Evolutionary conservation across 2,888 invertebrate species (phyloP).

Genomic region (Phengaris arion): DNA sequence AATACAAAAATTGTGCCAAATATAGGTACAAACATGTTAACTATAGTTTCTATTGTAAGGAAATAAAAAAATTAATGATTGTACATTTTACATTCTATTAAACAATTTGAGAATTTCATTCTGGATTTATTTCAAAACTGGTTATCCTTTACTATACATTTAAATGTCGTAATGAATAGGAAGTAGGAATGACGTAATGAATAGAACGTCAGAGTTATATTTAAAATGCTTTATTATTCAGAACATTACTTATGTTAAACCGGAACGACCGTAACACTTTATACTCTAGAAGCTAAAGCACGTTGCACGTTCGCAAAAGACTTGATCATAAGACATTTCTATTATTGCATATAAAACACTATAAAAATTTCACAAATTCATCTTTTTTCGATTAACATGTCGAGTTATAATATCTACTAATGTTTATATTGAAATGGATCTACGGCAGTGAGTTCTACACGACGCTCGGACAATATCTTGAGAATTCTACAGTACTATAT

Average conservation of each 20-base stretch:
- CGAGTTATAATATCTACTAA: conserved; percentile 35
- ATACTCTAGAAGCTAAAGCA: conserved; percentile 58
- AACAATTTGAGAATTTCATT: conserved; percentile 10
- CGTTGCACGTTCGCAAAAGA: conserved; percentile 45
- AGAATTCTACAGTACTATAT: conserved; percentile 1
- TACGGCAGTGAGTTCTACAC: conserved; percentile 40
- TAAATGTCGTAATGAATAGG: too few relatives aligned
- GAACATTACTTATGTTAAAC: conserved; percentile 58
- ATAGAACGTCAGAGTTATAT: conserved; percentile 44
- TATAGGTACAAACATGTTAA: conserved; percentile 26
- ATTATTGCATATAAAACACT: conserved; percentile 46
- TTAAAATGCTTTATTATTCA: conserved; percentile 61
- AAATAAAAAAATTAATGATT: conserved; percentile 13
- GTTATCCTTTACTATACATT: too few relatives aligned
- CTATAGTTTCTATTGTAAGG: background rate
- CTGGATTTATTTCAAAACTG: background rate
- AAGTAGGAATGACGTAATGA: conserved; percentile 31
- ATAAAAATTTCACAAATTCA: conserved; percentile 38
- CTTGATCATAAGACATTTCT: conserved; percentile 38
- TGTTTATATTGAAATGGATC: conserved; percentile 32
- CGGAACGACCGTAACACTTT: conserved; percentile 57
- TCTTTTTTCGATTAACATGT: conserved; percentile 34
- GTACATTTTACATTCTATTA: conserved; percentile 25
- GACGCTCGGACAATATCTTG: background rate
- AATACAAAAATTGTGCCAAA: conserved; percentile 29